Evolutionary conservation across 2,888 invertebrate species (phyloP).

Genomic region (Perizoma affinitatum): DNA sequence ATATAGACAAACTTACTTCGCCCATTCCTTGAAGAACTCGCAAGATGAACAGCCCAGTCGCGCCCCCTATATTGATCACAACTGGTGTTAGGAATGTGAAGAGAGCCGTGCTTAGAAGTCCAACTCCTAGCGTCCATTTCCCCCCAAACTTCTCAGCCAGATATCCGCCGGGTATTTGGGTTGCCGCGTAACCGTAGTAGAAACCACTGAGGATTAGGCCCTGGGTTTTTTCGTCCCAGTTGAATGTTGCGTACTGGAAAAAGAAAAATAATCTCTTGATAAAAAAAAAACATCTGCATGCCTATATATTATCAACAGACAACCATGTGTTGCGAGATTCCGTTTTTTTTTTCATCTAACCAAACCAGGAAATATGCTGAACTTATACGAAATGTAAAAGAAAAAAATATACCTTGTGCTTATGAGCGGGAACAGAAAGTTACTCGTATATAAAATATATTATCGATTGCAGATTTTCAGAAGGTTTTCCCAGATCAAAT

Average conservation of each 20-base stretch:
- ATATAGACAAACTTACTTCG: constrained; percentile 75
- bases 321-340: no score
- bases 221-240: constrained; percentile 88
- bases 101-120: constrained; percentile 91
- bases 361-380: no score
- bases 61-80: constrained; percentile 84
- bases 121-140: constrained; percentile 92
- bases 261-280: constrained; percentile 3
- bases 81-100: constrained; percentile 92
- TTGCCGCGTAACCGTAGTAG: constrained; percentile 93
- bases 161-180: constrained; percentile 93
- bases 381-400: no score
- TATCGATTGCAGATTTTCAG: no score
- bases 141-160: constrained; percentile 93
- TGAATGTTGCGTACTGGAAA: constrained; percentile 76
- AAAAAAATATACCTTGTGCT: no score
- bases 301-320: no score
- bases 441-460: no score
- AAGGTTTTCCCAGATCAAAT: no score
- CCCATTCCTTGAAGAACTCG: constrained; percentile 91
- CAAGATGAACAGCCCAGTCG: constrained; percentile 81
- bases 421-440: no score
- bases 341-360: no score
- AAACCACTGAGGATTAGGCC: constrained; percentile 92
- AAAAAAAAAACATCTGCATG: neutral